Evolutionary conservation across 2,888 invertebrate genomes (phyloP).

Genomic region (Steinernema carpocapsae): DNA sequence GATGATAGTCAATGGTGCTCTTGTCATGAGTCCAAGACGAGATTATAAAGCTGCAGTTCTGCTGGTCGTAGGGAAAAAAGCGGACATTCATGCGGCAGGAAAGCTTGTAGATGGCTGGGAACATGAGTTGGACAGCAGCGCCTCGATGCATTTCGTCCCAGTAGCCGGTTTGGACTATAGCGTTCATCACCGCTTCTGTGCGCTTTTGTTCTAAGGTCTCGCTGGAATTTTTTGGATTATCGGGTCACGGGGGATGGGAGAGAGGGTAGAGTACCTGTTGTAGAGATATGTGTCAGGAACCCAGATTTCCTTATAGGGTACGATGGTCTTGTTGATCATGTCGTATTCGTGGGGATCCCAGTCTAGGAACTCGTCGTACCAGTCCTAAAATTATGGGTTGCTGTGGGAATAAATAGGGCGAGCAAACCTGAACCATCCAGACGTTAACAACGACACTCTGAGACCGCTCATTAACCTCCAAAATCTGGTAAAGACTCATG

Average conservation of each 20-base stretch:
- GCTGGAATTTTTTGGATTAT: slow-evolving; percentile 48
- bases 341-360: slow-evolving; percentile 70
- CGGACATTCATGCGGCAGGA: slow-evolving; percentile 67
- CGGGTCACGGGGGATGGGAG: neutral
- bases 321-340: slow-evolving; percentile 69
- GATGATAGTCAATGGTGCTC: slow-evolving; percentile 65
- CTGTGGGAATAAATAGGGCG: neutral
- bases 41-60: slow-evolving; percentile 68
- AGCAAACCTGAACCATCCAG: slow-evolving; percentile 65
- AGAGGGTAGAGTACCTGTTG: slow-evolving; percentile 53
- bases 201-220: slow-evolving; percentile 65
- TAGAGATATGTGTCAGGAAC: slow-evolving; percentile 68
- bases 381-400: slow-evolving; percentile 64
- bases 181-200: slow-evolving; percentile 66
- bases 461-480: slow-evolving; percentile 70
- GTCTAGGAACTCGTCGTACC: slow-evolving; percentile 71
- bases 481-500: slow-evolving; percentile 72
- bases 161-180: slow-evolving; percentile 61
- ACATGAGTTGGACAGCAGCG: slow-evolving; percentile 65
- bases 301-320: slow-evolving; percentile 66
- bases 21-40: slow-evolving; percentile 66
- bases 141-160: slow-evolving; percentile 54
- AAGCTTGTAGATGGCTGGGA: slow-evolving; percentile 67
- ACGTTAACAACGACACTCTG: slow-evolving; percentile 67
- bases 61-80: slow-evolving; percentile 64